Conservation (phyloP, 1,140 invertebrate genomes). For the Tetramorium alpestre region DNA sequence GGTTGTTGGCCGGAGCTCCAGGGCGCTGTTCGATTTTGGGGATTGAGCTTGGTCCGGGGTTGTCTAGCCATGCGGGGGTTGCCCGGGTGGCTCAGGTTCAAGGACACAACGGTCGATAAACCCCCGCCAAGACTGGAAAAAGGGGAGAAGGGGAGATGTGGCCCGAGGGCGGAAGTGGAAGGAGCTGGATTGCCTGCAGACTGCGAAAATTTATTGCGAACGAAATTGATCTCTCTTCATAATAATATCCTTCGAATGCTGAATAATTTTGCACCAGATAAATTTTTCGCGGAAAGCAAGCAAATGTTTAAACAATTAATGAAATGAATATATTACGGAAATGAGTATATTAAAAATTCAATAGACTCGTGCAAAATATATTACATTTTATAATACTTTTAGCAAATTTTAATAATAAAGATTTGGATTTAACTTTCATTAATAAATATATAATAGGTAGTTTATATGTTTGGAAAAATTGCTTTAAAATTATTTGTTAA, state of each 20-base stretch:
- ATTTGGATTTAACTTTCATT: neutral
- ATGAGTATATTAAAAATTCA: constrained; percentile 1
- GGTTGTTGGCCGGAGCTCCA: constrained; percentile 60
- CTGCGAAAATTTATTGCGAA: constrained; percentile 20
- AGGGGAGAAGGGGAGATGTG: neutral
- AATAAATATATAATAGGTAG: neutral
- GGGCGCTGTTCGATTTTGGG: constrained; percentile 59
- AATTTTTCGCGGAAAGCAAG: neutral
- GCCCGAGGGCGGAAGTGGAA: constrained; percentile 30
- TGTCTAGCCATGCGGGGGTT: constrained; percentile 71
- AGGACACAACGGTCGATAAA: constrained; percentile 69
- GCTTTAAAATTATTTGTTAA: neutral
- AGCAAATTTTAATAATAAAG: constrained; percentile 6
- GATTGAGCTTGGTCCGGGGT: constrained; percentile 70
- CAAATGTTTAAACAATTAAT: neutral
- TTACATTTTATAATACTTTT: neutral
- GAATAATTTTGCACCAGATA: constrained; percentile 9
- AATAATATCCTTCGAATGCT: neutral
- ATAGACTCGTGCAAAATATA: neutral
- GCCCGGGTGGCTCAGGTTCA: constrained; percentile 68
- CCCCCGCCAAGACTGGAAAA: constrained; percentile 55
- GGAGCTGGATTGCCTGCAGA: constrained; percentile 10
- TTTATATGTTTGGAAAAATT: neutral
- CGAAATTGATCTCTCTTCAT: constrained; percentile 17
- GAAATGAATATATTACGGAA: neutral